Conservation (phyloP, 2,113 vertebrate species). For the Puffinus mauretanicus region DNA sequence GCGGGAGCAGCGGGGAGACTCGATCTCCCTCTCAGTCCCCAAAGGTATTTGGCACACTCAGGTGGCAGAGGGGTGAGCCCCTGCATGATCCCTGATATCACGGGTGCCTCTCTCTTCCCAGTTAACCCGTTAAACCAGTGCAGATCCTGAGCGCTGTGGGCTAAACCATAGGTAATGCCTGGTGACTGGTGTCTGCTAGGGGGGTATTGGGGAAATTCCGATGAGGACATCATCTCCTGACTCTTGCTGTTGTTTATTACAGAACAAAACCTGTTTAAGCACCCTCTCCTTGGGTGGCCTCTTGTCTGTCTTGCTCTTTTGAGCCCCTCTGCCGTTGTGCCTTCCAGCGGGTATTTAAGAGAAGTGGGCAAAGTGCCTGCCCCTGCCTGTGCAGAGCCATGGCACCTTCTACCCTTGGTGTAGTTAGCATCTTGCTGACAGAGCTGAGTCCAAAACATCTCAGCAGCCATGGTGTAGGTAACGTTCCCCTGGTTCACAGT, state of each 20-base stretch:
- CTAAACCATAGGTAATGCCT: neutral
- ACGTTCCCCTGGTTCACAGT: rapidly evolving
- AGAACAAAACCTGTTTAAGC: neutral
- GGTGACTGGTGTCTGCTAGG: neutral
- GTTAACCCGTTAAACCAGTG: neutral
- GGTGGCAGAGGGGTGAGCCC: neutral
- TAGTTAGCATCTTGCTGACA: neutral
- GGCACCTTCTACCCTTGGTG: neutral
- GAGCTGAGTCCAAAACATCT: neutral
- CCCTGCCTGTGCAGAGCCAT: neutral
- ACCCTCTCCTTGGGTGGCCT: neutral
- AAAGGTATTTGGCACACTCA: neutral
- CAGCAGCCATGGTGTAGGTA: neutral
- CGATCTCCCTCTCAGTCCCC: rapidly evolving
- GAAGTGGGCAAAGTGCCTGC: neutral
- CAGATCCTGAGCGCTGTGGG: neutral
- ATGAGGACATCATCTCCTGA: neutral
- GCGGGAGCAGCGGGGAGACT: neutral
- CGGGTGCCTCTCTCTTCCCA: neutral
- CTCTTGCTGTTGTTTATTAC: neutral
- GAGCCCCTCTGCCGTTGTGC: neutral
- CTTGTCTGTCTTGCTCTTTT: neutral
- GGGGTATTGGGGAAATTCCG: neutral
- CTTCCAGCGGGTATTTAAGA: neutral
- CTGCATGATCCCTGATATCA: neutral